Conservation (phyloP, 2,797 vertebrate genomes). For the Eleutherodactylus coqui region DNA sequence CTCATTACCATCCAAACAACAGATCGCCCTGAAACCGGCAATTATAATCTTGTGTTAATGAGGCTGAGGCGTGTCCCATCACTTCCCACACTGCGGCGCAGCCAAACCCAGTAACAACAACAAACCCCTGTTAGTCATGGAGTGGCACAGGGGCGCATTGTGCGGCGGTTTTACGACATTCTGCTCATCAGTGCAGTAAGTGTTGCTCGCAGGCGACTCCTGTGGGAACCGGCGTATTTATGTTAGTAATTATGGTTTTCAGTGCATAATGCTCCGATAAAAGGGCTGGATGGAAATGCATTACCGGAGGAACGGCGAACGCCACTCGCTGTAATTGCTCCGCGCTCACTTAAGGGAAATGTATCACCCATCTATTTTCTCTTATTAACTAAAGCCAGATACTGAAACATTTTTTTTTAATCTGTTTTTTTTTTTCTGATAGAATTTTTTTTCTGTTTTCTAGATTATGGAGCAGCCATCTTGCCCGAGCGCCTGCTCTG, state of each 20-base stretch:
- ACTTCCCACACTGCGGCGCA: slow-evolving; percentile 46
- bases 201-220: neutral
- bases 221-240: slow-evolving; percentile 23
- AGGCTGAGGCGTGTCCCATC: slow-evolving; percentile 48
- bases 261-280: neutral
- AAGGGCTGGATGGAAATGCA: slow-evolving; percentile 15
- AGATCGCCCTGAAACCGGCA: slow-evolving; percentile 27
- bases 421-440: neutral
- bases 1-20: neutral
- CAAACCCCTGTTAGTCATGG: slow-evolving; percentile 52
- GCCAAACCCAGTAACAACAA: slow-evolving; percentile 56
- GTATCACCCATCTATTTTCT: neutral
- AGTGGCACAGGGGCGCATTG: slow-evolving; percentile 48
- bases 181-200: slow-evolving; percentile 8
- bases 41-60: slow-evolving; percentile 42
- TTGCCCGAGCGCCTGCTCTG: no score
- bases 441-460: neutral
- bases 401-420: no score
- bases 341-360: neutral
- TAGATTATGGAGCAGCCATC: no score
- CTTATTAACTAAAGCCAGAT: no score
- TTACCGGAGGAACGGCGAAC: neutral
- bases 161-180: neutral
- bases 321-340: neutral
- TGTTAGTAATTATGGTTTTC: slow-evolving; percentile 38